These are phyloP conservation scores for Drosophila auraria DNA, from an alignment of 1,140 invertebrate genomes.

Conservation along the genomic window DNA sequence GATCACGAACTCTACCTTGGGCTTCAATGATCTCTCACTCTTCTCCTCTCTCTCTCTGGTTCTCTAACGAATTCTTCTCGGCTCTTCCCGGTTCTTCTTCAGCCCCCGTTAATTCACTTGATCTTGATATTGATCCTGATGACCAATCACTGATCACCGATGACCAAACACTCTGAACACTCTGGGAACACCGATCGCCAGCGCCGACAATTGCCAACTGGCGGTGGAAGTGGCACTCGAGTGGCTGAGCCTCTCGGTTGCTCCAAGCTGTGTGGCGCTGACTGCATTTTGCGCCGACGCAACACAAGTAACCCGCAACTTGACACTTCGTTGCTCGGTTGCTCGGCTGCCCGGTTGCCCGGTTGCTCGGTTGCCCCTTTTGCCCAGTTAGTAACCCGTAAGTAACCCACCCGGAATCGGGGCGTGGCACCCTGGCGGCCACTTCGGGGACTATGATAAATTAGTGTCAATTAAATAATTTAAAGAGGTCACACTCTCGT, in stretches of 20 bases:
- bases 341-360: no score
- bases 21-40: background rate
- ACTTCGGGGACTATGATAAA: slow-evolving; percentile 68
- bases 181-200: slow-evolving; percentile 40
- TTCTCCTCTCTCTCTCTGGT: background rate
- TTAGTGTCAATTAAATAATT: slow-evolving; percentile 85
- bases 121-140: slow-evolving; percentile 26
- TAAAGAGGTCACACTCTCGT: slow-evolving; percentile 76
- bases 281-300: slow-evolving; percentile 46
- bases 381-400: slow-evolving; percentile 10
- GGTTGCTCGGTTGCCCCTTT: background rate
- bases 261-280: slow-evolving; percentile 7
- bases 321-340: background rate
- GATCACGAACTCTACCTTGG: background rate
- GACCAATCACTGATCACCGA: slow-evolving; percentile 11
- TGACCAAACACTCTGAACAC: slow-evolving; percentile 9
- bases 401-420: slow-evolving; percentile 22
- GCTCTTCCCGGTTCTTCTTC: background rate
- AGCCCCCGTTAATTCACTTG: background rate
- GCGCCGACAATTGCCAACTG: slow-evolving; percentile 65
- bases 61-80: background rate
- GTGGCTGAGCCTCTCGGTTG: slow-evolving; percentile 1
- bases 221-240: slow-evolving; percentile 21
- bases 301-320: slow-evolving; percentile 26
- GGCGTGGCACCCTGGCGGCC: slow-evolving; percentile 16